Percentiles rank a stretch among this genome's conserved stretches.
These are phyloP conservation scores for Mus spretus DNA, from an alignment of 2,797 vertebrate species.

Conservation along the genomic window DNA sequence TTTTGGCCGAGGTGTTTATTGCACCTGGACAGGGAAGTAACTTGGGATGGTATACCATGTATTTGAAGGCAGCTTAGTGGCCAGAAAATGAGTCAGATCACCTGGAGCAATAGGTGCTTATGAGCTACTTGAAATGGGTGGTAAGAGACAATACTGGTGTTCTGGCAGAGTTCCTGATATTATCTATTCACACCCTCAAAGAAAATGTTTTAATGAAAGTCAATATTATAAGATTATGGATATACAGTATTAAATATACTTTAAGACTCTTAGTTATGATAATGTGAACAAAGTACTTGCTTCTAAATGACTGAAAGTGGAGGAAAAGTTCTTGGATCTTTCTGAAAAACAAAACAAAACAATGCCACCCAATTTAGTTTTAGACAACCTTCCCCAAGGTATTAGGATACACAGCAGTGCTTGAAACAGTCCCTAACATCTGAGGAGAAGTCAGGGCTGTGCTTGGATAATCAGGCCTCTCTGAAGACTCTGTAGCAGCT, in stretches of 20 bases:
- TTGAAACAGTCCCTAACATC: background rate
- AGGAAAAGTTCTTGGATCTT: background rate
- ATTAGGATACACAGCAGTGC: background rate
- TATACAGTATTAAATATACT: background rate
- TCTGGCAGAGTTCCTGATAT: background rate
- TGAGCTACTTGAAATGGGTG: background rate
- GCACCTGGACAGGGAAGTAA: background rate
- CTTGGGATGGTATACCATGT: no score
- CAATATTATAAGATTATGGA: background rate
- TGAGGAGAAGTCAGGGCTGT: background rate
- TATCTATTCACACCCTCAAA: background rate
- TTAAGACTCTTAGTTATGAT: background rate
- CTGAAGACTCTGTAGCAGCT: slow-evolving; percentile 26
- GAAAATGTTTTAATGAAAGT: background rate
- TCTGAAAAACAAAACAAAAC: background rate
- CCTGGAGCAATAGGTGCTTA: background rate
- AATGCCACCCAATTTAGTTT: background rate
- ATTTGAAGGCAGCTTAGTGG: background rate
- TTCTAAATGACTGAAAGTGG: background rate
- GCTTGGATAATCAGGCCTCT: background rate
- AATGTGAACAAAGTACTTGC: background rate
- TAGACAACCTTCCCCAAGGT: background rate
- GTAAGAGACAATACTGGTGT: background rate
- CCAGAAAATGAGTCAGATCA: background rate
- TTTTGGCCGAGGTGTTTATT: background rate